Conservation (phyloP, 2,113 vertebrate genomes). For the Gymnocephalus cernua region DNA sequence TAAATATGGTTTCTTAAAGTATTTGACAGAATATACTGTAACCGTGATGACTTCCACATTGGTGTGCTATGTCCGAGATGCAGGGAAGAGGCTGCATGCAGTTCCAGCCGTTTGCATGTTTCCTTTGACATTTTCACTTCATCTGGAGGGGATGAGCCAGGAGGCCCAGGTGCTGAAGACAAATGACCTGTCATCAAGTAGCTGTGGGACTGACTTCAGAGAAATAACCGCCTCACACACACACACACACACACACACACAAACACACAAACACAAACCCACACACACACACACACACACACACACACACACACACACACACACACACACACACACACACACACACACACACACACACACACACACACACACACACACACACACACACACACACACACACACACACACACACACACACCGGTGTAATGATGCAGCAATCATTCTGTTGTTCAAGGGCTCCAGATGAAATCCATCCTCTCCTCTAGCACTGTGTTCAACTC, state of each 20-base stretch:
- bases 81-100: neutral
- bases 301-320: neutral
- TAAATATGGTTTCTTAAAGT: neutral
- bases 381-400: neutral
- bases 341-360: neutral
- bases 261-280: too few species aligned
- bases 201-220: neutral
- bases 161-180: slow-evolving; percentile 10
- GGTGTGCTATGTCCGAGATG: neutral
- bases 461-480: neutral
- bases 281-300: neutral
- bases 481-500: neutral
- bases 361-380: neutral
- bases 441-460: neutral
- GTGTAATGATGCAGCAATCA: neutral
- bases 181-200: slow-evolving; percentile 4
- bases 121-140: slow-evolving; percentile 24
- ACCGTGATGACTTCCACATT: slow-evolving; percentile 1
- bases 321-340: neutral
- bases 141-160: neutral
- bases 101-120: neutral
- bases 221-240: neutral
- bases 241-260: neutral
- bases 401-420: neutral
- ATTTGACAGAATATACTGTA: neutral